Percentiles rank a stretch among this genome's conserved stretches.
Evolutionary conservation across 2,113 vertebrate species (phyloP).

Genomic region (Lagopus leucura): DNA sequence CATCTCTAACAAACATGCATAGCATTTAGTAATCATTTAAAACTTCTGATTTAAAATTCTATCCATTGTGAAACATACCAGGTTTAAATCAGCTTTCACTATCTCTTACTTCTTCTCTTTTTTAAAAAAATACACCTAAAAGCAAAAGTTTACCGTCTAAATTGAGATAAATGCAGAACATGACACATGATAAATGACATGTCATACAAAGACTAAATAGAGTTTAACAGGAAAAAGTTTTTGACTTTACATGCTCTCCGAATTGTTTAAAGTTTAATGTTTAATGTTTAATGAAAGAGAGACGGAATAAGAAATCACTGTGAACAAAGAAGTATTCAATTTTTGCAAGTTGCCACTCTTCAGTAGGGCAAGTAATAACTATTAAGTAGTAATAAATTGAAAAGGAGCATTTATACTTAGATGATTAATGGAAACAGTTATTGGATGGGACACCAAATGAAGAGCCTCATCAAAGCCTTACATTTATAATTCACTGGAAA

Average conservation of each 20-base stretch:
- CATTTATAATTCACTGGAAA: conserved; percentile 17
- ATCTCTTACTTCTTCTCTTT: background rate
- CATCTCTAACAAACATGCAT: background rate
- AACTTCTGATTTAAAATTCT: background rate
- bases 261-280: background rate
- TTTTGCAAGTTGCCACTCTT: background rate
- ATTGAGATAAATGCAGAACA: background rate
- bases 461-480: background rate
- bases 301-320: background rate
- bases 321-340: background rate
- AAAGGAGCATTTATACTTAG: background rate
- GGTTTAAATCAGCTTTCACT: background rate
- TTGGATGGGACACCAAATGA: conserved; percentile 4
- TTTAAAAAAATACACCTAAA: background rate
- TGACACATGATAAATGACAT: background rate
- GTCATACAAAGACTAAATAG: background rate
- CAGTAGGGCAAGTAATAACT: background rate
- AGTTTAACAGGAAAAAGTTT: background rate
- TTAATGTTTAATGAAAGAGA: no score
- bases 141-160: background rate
- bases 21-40: background rate
- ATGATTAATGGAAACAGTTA: conserved; percentile 31
- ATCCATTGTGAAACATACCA: background rate
- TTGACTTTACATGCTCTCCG: background rate
- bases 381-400: conserved; percentile 22